Percentiles rank a stretch among this genome's conserved stretches.
Evolutionary conservation across 64 coral and sea anemone species (phyloP).

Genomic region (Montipora efflorescens): DNA sequence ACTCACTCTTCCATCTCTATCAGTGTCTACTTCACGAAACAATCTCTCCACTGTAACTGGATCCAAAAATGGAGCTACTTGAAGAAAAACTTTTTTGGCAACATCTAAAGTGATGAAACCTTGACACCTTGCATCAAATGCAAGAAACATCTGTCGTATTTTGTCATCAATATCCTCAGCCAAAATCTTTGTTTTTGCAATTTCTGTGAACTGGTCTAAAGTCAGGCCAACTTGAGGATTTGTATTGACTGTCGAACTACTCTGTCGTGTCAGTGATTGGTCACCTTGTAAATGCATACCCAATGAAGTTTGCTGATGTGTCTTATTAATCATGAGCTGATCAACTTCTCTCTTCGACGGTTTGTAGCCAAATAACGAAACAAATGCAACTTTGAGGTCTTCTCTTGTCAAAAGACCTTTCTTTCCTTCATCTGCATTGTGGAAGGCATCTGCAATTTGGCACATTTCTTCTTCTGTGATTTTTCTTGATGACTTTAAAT

Average conservation of each 20-base stretch:
- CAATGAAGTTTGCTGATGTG: not conserved
- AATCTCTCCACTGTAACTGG: slow-evolving; percentile 70
- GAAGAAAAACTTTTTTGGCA: slow-evolving; percentile 72
- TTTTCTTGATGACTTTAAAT: not conserved
- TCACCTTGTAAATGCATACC: not conserved
- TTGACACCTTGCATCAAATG: slow-evolving; percentile 84
- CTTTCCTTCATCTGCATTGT: slow-evolving; percentile 72
- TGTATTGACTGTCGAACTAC: not conserved
- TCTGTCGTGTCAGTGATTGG: not conserved
- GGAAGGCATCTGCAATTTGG: slow-evolving; percentile 79
- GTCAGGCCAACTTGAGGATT: slow-evolving; percentile 19
- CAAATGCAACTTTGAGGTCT: slow-evolving; percentile 92
- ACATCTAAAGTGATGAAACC: slow-evolving; percentile 93
- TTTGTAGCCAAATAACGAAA: slow-evolving; percentile 94
- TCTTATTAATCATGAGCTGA: slow-evolving; percentile 65
- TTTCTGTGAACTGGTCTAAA: slow-evolving; percentile 68
- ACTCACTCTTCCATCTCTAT: slow-evolving; percentile 91
- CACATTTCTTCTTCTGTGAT: slow-evolving; percentile 51
- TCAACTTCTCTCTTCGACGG: slow-evolving; percentile 86
- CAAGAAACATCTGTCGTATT: slow-evolving; percentile 95
- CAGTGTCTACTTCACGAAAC: slow-evolving; percentile 90
- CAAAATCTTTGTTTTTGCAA: slow-evolving; percentile 79
- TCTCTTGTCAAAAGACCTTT: slow-evolving; percentile 84
- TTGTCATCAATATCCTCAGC: slow-evolving; percentile 87
- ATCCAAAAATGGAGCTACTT: slow-evolving; percentile 87